Conservation (phyloP, 1,140 invertebrate genomes). For the Marisa cornuarietis region DNA sequence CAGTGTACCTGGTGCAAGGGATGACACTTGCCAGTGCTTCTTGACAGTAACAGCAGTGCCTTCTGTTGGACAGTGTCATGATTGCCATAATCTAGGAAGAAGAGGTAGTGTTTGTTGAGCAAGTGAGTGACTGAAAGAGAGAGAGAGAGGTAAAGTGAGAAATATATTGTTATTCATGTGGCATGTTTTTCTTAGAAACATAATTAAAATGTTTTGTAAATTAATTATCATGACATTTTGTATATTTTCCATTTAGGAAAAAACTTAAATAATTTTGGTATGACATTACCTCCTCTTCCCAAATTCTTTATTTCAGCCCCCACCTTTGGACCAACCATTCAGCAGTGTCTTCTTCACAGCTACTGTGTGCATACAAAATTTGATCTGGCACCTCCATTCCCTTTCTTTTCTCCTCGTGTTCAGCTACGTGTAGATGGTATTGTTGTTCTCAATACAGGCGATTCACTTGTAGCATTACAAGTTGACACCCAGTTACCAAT, state of each 20-base stretch:
- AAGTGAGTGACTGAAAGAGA: neutral
- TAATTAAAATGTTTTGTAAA: neutral
- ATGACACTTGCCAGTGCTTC: constrained; percentile 70
- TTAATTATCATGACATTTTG: neutral
- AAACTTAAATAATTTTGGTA: neutral
- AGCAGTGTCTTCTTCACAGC: constrained; percentile 73
- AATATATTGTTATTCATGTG: no score
- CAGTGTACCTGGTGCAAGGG: constrained; percentile 55
- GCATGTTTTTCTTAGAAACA: no score
- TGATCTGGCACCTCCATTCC: constrained; percentile 76
- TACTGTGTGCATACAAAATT: constrained; percentile 77
- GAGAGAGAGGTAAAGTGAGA: no score
- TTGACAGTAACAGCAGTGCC: constrained; percentile 70
- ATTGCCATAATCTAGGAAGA: constrained; percentile 26
- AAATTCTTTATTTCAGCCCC: constrained; percentile 22
- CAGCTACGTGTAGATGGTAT: constrained; percentile 74
- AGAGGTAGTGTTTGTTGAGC: constrained; percentile 6
- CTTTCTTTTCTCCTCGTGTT: constrained; percentile 72
- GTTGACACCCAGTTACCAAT: constrained; percentile 35
- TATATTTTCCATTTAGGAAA: neutral
- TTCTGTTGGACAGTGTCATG: constrained; percentile 70
- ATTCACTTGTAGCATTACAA: constrained; percentile 74
- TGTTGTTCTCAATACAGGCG: constrained; percentile 78
- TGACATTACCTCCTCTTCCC: neutral
- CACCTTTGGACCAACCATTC: constrained; percentile 23